Conservation (phyloP, 2,888 invertebrate species). For the Drosophila flavopinicola region DNA sequence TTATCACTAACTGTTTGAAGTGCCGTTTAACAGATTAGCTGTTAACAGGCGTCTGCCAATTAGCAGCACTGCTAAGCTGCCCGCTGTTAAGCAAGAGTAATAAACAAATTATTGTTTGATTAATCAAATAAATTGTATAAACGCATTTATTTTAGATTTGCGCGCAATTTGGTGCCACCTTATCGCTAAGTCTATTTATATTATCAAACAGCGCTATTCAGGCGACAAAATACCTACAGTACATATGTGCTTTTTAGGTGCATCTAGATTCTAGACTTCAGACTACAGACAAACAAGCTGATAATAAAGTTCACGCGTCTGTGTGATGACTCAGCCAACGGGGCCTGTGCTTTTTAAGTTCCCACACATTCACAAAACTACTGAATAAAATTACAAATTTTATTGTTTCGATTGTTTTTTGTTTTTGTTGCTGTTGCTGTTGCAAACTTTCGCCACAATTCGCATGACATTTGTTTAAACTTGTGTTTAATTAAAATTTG, state of each 20-base stretch:
- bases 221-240: conserved; percentile 21
- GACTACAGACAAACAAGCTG: conserved; percentile 26
- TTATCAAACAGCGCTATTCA: conserved; percentile 29
- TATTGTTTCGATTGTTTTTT: conserved; percentile 38
- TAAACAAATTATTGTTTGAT: conserved; percentile 6
- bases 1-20: conserved; percentile 36
- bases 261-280: conserved; percentile 29
- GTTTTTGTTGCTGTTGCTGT: conserved; percentile 23
- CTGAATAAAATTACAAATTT: conserved; percentile 49
- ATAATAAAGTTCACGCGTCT: conserved; percentile 61
- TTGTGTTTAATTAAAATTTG: conserved; percentile 67
- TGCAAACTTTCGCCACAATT: conserved; percentile 57
- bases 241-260: conserved; percentile 15
- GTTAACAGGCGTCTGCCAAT: background rate
- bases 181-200: conserved; percentile 50
- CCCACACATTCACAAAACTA: conserved; percentile 47
- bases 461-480: conserved; percentile 69
- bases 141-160: background rate
- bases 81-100: conserved; percentile 29
- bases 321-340: conserved; percentile 55
- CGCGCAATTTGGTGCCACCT: conserved; percentile 21
- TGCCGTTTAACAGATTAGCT: conserved; percentile 18
- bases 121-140: conserved; percentile 17
- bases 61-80: background rate
- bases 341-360: conserved; percentile 20